A percentile compares a stretch with the other conserved stretches of the same genome.
Evolutionary conservation across 2,113 vertebrate genomes (phyloP).

Genomic region (Rhizomys pruinosus): DNA sequence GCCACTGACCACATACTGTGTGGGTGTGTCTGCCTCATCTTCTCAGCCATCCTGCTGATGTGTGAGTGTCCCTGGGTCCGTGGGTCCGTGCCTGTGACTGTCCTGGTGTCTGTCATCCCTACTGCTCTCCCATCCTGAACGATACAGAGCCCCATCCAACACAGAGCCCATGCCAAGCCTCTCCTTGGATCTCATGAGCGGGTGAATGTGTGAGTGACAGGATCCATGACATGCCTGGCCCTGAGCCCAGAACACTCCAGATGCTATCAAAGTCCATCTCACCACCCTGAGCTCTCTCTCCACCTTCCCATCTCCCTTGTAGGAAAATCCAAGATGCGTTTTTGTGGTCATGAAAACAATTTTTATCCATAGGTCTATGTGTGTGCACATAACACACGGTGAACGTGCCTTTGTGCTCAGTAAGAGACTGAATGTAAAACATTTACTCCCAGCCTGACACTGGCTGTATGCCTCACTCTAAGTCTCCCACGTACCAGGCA

Average conservation of each 20-base stretch:
- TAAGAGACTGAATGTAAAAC: fast-evolving
- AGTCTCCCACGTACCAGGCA: background rate
- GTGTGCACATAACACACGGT: background rate
- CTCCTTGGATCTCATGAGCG: background rate
- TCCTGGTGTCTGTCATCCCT: background rate
- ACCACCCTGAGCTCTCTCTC: background rate
- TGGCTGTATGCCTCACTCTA: fast-evolving
- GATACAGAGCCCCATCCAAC: background rate
- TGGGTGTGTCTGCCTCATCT: too few relatives aligned
- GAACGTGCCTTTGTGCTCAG: background rate
- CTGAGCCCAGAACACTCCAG: background rate
- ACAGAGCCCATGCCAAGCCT: fast-evolving
- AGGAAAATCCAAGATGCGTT: background rate
- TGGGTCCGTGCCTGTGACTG: background rate
- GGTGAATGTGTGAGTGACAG: fast-evolving
- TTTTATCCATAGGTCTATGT: background rate
- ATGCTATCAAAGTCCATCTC: background rate
- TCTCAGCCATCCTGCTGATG: background rate
- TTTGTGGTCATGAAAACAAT: background rate
- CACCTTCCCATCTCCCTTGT: background rate
- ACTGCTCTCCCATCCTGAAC: background rate
- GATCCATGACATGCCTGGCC: background rate
- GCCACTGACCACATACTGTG: background rate
- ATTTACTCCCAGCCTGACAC: background rate
- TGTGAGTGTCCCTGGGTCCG: background rate